phyloP scores from a whole-genome alignment of 1,140 invertebrate species.

The Calephelis virginiensis region DNA sequence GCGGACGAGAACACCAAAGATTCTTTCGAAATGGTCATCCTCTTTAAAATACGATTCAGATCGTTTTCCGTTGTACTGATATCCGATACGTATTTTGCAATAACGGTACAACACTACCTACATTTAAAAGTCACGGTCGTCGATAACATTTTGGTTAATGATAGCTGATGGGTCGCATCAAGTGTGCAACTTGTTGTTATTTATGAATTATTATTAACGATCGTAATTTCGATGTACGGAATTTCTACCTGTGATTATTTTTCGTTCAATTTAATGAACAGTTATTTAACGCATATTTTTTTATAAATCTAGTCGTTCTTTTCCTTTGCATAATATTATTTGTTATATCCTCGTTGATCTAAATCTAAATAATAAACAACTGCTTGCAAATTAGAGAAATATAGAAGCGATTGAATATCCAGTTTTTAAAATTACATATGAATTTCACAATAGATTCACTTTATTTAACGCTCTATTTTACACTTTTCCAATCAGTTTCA shows the following conservation, averaged over 20 bases:
- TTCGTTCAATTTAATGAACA: neutral
- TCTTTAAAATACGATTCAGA: slow-evolving; percentile 71
- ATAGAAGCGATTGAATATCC: too few relatives aligned
- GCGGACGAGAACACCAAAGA: slow-evolving; percentile 43
- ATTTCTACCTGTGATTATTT: slow-evolving; percentile 5
- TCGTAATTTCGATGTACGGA: slow-evolving; percentile 20
- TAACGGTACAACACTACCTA: slow-evolving; percentile 52
- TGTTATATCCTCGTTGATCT: slow-evolving; percentile 54
- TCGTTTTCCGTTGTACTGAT: slow-evolving; percentile 53
- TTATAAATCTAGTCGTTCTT: slow-evolving; percentile 19
- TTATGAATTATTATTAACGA: slow-evolving; percentile 34
- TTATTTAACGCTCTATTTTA: too few relatives aligned
- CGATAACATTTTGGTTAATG: slow-evolving; percentile 46
- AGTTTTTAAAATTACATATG: too few relatives aligned
- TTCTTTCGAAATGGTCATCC: slow-evolving; percentile 60
- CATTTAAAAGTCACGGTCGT: slow-evolving; percentile 48
- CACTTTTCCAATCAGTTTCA: too few relatives aligned
- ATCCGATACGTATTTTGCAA: slow-evolving; percentile 53
- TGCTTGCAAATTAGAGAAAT: too few relatives aligned
- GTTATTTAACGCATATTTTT: slow-evolving; percentile 16
- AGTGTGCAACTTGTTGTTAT: slow-evolving; percentile 39
- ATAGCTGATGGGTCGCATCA: slow-evolving; percentile 44
- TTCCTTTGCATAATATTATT: slow-evolving; percentile 16
- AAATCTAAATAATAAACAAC: slow-evolving; percentile 19
- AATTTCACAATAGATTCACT: too few relatives aligned